Conservation (phyloP, 1,140 invertebrate genomes). For the Aricia agestis region DNA sequence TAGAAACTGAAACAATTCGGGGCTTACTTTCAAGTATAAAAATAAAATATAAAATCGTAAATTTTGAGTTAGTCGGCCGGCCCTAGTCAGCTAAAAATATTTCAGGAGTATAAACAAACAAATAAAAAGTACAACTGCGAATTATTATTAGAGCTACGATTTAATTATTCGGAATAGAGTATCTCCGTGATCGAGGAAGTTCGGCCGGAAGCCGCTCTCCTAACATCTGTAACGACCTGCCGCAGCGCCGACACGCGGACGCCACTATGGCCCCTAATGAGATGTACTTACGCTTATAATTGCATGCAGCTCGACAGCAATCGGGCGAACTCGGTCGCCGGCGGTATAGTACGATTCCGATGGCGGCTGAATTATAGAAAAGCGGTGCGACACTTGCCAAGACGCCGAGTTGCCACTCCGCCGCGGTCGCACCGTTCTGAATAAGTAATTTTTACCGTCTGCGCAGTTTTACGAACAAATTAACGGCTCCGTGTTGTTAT, state of each 20-base stretch:
- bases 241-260: neutral
- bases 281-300: constrained; percentile 26
- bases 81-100: no score
- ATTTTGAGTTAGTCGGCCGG: no score
- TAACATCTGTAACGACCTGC: constrained; percentile 24
- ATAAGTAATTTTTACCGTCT: constrained; percentile 74
- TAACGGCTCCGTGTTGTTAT: constrained; percentile 72
- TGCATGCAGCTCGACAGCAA: constrained; percentile 28
- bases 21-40: no score
- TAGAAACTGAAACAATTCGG: no score
- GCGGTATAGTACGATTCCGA: constrained; percentile 26
- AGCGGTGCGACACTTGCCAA: constrained; percentile 51
- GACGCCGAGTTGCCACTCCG: constrained; percentile 42
- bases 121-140: neutral
- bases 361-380: constrained; percentile 62
- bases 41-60: no score
- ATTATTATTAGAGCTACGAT: constrained; percentile 10
- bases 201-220: constrained; percentile 21
- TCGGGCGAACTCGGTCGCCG: constrained; percentile 25
- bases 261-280: constrained; percentile 21
- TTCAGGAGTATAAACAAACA: neutral
- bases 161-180: constrained; percentile 31
- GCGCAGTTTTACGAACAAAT: constrained; percentile 74
- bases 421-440: constrained; percentile 59
- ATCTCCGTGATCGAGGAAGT: constrained; percentile 31